phyloP scores from a whole-genome alignment of 2,888 invertebrate genomes.

The Thalpophila matura region DNA sequence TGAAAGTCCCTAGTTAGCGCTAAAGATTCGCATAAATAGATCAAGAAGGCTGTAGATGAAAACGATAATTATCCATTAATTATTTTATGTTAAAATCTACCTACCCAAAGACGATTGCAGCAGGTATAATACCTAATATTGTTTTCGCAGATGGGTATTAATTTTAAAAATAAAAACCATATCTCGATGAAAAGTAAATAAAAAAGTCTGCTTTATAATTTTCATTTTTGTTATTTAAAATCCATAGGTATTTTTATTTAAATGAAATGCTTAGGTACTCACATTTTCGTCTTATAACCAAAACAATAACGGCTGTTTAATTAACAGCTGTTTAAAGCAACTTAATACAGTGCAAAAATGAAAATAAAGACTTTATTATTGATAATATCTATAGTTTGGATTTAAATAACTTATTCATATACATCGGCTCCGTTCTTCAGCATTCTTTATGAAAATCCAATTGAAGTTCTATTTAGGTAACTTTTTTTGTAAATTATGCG shows the following conservation, averaged over 20 bases:
- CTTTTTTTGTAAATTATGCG: too few relatives aligned
- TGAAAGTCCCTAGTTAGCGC: too few relatives aligned
- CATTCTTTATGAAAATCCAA: too few relatives aligned
- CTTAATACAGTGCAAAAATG: background rate
- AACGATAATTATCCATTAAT: too few relatives aligned
- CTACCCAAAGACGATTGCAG: too few relatives aligned
- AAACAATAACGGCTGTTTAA: background rate
- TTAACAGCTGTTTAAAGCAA: slow-evolving; percentile 22
- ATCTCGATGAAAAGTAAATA: slow-evolving; percentile 8
- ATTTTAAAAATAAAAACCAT: background rate
- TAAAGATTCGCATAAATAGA: too few relatives aligned
- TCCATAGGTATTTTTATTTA: background rate
- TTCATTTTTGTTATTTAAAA: background rate
- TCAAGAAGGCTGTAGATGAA: too few relatives aligned
- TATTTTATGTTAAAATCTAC: background rate
- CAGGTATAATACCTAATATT: too few relatives aligned
- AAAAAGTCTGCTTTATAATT: slow-evolving; percentile 8
- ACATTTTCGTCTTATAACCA: background rate
- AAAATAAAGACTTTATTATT: background rate
- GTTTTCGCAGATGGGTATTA: slow-evolving; percentile 13
- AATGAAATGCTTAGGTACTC: background rate
- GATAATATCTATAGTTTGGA: background rate
- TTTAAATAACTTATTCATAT: too few relatives aligned
- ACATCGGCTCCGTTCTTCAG: too few relatives aligned
- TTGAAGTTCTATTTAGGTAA: too few relatives aligned